Evolutionary conservation across 37 sponge, comb jelly and placozoan genomes (phyloP).

Genomic region (Halichondria panicea): DNA sequence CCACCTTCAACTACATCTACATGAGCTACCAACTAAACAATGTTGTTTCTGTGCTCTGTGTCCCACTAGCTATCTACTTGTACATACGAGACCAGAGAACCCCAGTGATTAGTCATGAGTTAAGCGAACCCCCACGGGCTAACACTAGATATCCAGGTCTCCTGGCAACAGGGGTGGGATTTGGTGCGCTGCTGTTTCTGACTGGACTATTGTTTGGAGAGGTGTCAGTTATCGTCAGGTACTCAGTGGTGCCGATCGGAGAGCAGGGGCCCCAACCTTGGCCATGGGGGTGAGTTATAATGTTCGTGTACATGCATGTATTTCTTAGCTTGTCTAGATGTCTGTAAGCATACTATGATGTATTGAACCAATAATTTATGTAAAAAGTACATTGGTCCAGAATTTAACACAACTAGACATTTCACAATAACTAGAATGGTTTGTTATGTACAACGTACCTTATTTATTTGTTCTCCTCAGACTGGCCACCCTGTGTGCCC

Average conservation of each 20-base stretch:
- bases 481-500: not conserved
- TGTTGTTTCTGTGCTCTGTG: constrained; percentile 8
- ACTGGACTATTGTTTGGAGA: constrained; percentile 52
- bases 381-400: not conserved
- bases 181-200: constrained; percentile 62
- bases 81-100: constrained; percentile 28
- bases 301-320: not conserved
- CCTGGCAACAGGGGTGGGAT: constrained; percentile 12
- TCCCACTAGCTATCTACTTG: constrained; percentile 2
- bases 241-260: constrained; percentile 50
- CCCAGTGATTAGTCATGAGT: constrained; percentile 18
- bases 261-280: constrained; percentile 35
- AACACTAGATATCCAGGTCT: constrained; percentile 5
- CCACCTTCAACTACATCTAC: constrained; percentile 43
- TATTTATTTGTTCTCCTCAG: constrained; percentile 2
- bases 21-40: constrained; percentile 20
- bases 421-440: too few species aligned
- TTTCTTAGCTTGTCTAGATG: not conserved
- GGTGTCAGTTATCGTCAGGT: constrained; percentile 36
- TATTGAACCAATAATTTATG: not conserved
- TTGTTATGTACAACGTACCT: not conserved
- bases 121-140: not conserved
- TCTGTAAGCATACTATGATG: not conserved
- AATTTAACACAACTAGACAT: not conserved
- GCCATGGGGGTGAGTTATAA: constrained; percentile 60